A percentile compares a stretch with the other conserved stretches of the same genome.
These are phyloP conservation scores for Cotesia typhae DNA, from an alignment of 1,140 invertebrate genomes.

Conservation along the genomic window DNA sequence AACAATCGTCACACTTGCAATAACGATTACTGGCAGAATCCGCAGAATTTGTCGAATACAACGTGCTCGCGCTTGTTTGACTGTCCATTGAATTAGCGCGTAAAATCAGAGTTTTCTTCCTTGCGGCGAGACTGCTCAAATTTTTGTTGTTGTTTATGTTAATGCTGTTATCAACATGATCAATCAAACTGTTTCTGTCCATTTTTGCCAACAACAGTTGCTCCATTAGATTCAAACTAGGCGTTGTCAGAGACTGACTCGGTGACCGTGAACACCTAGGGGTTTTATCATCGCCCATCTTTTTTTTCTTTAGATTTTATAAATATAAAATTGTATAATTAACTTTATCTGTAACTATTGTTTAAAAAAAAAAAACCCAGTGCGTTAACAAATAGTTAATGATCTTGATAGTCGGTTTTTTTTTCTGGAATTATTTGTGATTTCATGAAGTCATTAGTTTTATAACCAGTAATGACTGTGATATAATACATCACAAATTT, in stretches of 20 bases:
- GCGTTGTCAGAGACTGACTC: conserved; percentile 43
- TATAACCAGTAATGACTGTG: too few relatives aligned
- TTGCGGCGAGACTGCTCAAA: neutral
- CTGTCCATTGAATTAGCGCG: conserved; percentile 82
- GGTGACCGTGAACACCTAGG: conserved; percentile 38
- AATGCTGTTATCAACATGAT: conserved; percentile 34
- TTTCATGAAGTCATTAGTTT: too few relatives aligned
- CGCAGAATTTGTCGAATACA: conserved; percentile 71
- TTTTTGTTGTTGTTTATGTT: conserved; percentile 11
- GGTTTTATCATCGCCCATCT: conserved; percentile 43
- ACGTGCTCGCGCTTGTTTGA: conserved; percentile 76
- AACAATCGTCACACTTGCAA: conserved; percentile 83
- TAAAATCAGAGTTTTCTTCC: conserved; percentile 62
- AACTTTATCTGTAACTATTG: conserved; percentile 6
- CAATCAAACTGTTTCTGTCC: conserved; percentile 64
- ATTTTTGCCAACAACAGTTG: conserved; percentile 79
- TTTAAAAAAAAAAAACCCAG: too few relatives aligned
- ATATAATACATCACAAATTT: too few relatives aligned
- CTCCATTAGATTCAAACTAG: conserved; percentile 76
- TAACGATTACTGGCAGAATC: conserved; percentile 67
- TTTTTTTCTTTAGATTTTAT: neutral
- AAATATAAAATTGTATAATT: neutral
- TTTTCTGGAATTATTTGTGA: too few relatives aligned
- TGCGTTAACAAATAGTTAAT: too few relatives aligned
- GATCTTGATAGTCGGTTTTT: too few relatives aligned